These are phyloP conservation scores for Vireo griseus DNA, from an alignment of 2,797 vertebrate genomes.

Conservation along the genomic window DNA sequence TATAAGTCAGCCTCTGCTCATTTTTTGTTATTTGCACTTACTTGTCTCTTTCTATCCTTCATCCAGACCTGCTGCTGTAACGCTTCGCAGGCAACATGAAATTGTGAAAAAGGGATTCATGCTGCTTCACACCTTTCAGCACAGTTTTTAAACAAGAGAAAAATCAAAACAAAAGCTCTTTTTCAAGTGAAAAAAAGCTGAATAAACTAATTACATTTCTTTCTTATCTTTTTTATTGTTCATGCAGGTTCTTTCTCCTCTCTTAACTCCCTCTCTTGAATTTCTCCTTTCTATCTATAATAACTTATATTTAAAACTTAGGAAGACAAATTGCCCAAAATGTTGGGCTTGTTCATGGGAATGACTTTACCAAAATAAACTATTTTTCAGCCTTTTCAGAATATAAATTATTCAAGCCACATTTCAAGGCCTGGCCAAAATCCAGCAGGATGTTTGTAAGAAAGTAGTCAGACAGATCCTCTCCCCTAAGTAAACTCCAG, in stretches of 20 bases:
- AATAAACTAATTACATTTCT: neutral
- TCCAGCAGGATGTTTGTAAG: neutral
- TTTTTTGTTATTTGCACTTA: neutral
- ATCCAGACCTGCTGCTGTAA: neutral
- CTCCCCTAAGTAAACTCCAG: neutral
- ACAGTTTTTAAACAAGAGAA: constrained; percentile 15
- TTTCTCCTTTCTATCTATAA: neutral
- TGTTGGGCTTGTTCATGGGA: neutral
- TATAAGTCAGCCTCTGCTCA: neutral
- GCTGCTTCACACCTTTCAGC: neutral
- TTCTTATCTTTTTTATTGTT: neutral
- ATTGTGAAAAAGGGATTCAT: constrained; percentile 7
- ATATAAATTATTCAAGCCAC: neutral
- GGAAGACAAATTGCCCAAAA: neutral
- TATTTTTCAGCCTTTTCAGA: neutral
- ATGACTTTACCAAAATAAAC: neutral
- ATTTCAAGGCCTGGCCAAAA: neutral
- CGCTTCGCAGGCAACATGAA: neutral
- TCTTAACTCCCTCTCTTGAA: neutral
- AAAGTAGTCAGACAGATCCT: neutral
- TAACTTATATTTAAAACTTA: neutral
- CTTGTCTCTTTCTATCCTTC: neutral
- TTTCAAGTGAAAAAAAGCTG: neutral
- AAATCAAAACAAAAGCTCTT: neutral
- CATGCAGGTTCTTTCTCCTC: neutral